phyloP scores from a whole-genome alignment of 2,888 invertebrate genomes.

The Phyllotreta cruciferae region DNA sequence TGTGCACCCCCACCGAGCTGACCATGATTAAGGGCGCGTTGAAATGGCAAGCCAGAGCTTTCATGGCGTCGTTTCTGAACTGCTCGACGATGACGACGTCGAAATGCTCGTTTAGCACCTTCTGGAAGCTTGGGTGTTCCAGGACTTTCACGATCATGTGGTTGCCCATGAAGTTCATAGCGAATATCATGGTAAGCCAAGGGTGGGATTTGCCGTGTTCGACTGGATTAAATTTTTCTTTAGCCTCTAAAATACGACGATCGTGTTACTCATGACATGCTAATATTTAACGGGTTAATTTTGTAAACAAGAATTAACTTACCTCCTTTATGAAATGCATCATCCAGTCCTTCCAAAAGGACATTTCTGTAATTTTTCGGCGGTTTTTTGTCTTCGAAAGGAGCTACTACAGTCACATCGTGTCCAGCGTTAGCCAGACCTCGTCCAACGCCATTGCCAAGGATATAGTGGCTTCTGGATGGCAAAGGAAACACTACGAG shows the following conservation, averaged over 20 bases:
- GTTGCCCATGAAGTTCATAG: constrained; percentile 5
- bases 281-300: no score
- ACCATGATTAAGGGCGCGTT: constrained; percentile 56
- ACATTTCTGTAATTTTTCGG: constrained; percentile 36
- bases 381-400: constrained; percentile 42
- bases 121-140: constrained; percentile 17
- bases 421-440: constrained; percentile 48
- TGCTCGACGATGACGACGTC: constrained; percentile 61
- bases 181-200: constrained; percentile 46
- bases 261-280: neutral
- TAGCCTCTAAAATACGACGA: constrained; percentile 2
- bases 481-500: constrained; percentile 44
- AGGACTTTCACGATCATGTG: neutral
- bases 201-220: constrained; percentile 36
- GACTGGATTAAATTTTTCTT: neutral
- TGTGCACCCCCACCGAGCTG: constrained; percentile 60
- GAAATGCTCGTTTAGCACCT: constrained; percentile 49
- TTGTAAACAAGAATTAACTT: constrained; percentile 58
- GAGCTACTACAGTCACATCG: constrained; percentile 47
- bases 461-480: constrained; percentile 44
- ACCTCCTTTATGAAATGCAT: constrained; percentile 61
- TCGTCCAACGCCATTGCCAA: constrained; percentile 45
- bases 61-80: constrained; percentile 62
- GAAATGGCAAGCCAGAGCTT: constrained; percentile 56
- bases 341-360: constrained; percentile 62